Percentiles rank a stretch among this genome's conserved stretches.
Evolutionary conservation across 1,140 invertebrate species (phyloP).

Genomic region (Drosophila pachea): DNA sequence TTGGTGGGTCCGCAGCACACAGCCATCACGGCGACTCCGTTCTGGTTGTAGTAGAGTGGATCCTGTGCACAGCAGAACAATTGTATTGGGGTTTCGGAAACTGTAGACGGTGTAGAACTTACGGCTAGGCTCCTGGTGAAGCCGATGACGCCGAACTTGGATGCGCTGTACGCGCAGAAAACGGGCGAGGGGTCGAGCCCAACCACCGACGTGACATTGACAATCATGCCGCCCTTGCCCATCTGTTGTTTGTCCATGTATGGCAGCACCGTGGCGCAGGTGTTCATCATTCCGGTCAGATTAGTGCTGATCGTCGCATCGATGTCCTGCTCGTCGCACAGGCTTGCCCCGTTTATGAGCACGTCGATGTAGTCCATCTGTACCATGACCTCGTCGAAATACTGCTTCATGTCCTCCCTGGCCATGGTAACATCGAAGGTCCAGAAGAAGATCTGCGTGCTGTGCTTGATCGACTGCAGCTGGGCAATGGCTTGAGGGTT

Average conservation of each 20-base stretch:
- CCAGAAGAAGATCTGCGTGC: slow-evolving; percentile 72
- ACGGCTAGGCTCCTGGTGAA: slow-evolving; percentile 79
- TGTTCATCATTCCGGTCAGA: slow-evolving; percentile 70
- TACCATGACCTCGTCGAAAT: slow-evolving; percentile 67
- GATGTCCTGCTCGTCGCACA: slow-evolving; percentile 65
- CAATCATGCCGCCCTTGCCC: slow-evolving; percentile 82
- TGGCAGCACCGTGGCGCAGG: slow-evolving; percentile 62
- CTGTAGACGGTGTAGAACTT: background rate
- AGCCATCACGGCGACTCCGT: slow-evolving; percentile 70
- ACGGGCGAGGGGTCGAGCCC: slow-evolving; percentile 79
- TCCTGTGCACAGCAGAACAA: slow-evolving; percentile 33
- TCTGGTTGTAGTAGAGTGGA: slow-evolving; percentile 65
- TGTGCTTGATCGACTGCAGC: slow-evolving; percentile 63
- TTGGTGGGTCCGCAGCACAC: slow-evolving; percentile 73
- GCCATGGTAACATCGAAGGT: slow-evolving; percentile 72
- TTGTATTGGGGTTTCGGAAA: background rate
- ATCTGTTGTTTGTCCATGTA: slow-evolving; percentile 81
- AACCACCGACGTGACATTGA: slow-evolving; percentile 83
- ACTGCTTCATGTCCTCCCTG: slow-evolving; percentile 68
- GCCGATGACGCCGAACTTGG: slow-evolving; percentile 80
- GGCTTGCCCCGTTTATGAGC: slow-evolving; percentile 66
- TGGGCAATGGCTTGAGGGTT: slow-evolving; percentile 67
- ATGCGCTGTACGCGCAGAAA: slow-evolving; percentile 79
- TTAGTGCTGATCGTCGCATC: slow-evolving; percentile 71
- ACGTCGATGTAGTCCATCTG: slow-evolving; percentile 75